phyloP scores from a whole-genome alignment of 2,113 vertebrate genomes.

The Pseudolaguvia tuberculata region DNA sequence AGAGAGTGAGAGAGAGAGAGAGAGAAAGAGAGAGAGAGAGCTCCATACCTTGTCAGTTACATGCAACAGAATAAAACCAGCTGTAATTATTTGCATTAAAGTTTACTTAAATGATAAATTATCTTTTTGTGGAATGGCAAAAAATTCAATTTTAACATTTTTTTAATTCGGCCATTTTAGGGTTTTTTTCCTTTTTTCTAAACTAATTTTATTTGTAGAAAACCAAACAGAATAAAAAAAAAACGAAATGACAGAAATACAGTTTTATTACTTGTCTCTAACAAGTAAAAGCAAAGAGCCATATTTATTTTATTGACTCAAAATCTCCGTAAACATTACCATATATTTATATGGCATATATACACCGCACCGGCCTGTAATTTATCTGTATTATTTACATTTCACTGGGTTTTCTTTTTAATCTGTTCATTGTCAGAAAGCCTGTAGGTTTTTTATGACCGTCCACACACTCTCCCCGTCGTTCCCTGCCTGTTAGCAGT shows the following conservation, averaged over 20 bases:
- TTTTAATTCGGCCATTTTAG: neutral
- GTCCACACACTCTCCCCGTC: neutral
- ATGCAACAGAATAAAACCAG: constrained; percentile 12
- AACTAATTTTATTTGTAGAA: neutral
- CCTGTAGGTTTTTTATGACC: neutral
- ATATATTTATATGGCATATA: neutral
- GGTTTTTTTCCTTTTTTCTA: neutral
- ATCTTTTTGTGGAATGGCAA: neutral
- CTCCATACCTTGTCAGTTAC: constrained; percentile 23
- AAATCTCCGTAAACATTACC: neutral
- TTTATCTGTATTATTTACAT: neutral
- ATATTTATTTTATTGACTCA: constrained; percentile 2
- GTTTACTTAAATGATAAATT: neutral
- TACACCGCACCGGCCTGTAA: neutral
- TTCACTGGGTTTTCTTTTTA: neutral
- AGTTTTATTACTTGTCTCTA: neutral
- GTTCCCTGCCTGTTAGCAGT: constrained; percentile 13
- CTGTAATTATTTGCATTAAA: neutral
- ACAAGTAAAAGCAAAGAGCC: neutral
- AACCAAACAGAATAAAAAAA: neutral
- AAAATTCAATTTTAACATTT: neutral
- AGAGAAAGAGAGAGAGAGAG: constrained; percentile 9
- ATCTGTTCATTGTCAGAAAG: neutral
- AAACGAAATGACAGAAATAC: neutral
- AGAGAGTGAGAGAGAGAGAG: constrained; percentile 17